Conservation (phyloP, 2,797 vertebrate species). For the Cottoperca gobio region DNA sequence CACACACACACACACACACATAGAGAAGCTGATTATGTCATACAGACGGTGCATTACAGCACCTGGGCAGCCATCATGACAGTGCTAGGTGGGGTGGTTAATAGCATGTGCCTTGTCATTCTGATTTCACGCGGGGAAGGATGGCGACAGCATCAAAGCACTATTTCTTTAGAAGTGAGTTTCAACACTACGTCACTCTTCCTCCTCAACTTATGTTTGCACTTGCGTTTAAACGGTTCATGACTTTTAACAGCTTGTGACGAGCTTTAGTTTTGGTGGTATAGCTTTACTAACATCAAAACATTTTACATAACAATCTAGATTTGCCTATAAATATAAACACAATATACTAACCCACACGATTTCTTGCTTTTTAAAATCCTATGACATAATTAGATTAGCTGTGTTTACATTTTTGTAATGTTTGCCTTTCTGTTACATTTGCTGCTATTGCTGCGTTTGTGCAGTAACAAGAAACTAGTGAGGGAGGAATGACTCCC, state of each 20-base stretch:
- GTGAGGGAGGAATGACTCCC: slow-evolving; percentile 53
- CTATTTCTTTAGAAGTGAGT: slow-evolving; percentile 55
- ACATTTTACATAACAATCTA: slow-evolving; percentile 58
- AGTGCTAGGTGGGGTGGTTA: slow-evolving; percentile 59
- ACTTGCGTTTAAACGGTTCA: slow-evolving; percentile 52
- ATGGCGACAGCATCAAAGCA: slow-evolving; percentile 51
- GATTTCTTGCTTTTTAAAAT: slow-evolving; percentile 41
- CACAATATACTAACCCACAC: slow-evolving; percentile 56
- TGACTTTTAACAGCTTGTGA: slow-evolving; percentile 39
- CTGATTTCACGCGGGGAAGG: slow-evolving; percentile 60
- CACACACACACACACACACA: slow-evolving; percentile 17
- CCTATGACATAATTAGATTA: slow-evolving; percentile 42
- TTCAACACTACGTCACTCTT: slow-evolving; percentile 36
- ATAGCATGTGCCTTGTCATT: slow-evolving; percentile 82
- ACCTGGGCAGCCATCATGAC: slow-evolving; percentile 55
- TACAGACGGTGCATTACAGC: slow-evolving; percentile 61
- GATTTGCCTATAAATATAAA: slow-evolving; percentile 70
- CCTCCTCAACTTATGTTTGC: slow-evolving; percentile 56
- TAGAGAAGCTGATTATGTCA: slow-evolving; percentile 43
- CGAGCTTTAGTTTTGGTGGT: slow-evolving; percentile 68
- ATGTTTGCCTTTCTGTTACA: slow-evolving; percentile 61
- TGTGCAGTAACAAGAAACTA: slow-evolving; percentile 69
- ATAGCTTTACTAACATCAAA: slow-evolving; percentile 79
- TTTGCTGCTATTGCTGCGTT: slow-evolving; percentile 70
- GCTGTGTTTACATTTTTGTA: slow-evolving; percentile 56